Percentiles rank a stretch among this genome's conserved stretches.
These are phyloP conservation scores for Leucoma salicis DNA, from an alignment of 2,888 invertebrate species.

Conservation along the genomic window DNA sequence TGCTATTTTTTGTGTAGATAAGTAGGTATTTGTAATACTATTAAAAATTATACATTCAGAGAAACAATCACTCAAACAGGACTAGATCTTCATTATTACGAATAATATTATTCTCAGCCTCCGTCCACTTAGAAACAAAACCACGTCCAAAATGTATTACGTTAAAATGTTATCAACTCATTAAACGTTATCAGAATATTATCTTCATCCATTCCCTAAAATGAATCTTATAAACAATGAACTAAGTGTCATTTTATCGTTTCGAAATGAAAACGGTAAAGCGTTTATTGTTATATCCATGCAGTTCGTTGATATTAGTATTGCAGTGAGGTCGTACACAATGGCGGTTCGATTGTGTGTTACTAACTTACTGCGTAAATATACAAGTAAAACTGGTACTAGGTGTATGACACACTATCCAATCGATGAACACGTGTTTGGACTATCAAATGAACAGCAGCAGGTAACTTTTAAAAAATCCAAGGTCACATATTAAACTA, in stretches of 20 bases:
- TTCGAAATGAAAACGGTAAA: not conserved
- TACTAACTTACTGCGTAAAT: conserved; percentile 44
- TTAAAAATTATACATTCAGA: no score
- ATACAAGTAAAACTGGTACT: conserved; percentile 37
- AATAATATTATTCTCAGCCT: no score
- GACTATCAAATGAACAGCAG: conserved; percentile 91
- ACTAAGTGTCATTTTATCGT: not conserved
- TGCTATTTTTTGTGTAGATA: no score
- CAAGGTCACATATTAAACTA: not conserved
- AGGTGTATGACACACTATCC: conserved; percentile 86
- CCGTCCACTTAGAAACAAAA: no score
- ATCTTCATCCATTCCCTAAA: not conserved
- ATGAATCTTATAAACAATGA: not conserved
- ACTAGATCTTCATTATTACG: no score
- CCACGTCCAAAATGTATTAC: no score
- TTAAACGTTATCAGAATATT: not conserved
- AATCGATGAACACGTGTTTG: conserved; percentile 94
- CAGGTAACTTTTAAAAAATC: conserved; percentile 85
- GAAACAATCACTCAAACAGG: no score
- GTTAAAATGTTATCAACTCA: not conserved
- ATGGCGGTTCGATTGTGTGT: conserved; percentile 52
- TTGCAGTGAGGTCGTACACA: not conserved
- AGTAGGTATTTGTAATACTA: no score
- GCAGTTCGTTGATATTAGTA: conserved; percentile 23
- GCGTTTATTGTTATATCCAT: conserved; percentile 3